Conservation (phyloP, 2,888 invertebrate genomes). For the Cheilosia variabilis region DNA sequence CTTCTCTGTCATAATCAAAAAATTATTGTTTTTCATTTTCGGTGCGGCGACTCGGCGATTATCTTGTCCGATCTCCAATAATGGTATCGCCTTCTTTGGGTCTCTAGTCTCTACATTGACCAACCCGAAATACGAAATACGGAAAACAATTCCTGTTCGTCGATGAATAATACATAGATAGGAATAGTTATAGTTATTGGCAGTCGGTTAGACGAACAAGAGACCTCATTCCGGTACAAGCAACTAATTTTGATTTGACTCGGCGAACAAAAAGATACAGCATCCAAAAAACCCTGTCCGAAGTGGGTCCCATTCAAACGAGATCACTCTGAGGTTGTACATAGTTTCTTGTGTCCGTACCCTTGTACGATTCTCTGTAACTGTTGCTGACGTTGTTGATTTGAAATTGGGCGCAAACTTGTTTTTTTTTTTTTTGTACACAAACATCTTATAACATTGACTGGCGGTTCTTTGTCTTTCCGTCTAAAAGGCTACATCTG, state of each 20-base stretch:
- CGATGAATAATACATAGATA: conserved; percentile 34
- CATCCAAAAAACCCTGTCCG: conserved; percentile 53
- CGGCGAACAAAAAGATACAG: conserved; percentile 54
- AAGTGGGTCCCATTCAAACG: conserved; percentile 58
- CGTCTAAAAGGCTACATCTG: conserved; percentile 19
- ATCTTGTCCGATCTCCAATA: conserved; percentile 32
- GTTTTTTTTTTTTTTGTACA: conserved; percentile 17
- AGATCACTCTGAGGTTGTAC: conserved; percentile 57
- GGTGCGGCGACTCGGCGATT: conserved; percentile 17
- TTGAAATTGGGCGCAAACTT: conserved; percentile 46
- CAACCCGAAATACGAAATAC: conserved; percentile 19
- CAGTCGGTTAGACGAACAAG: conserved; percentile 20
- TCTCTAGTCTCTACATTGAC: conserved; percentile 20
- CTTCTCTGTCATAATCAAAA: conserved; percentile 24
- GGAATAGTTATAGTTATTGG: neutral
- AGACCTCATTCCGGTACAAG: conserved; percentile 20
- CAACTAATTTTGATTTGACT: conserved; percentile 60
- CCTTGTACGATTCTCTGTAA: conserved; percentile 35
- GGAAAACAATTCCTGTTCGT: conserved; percentile 37
- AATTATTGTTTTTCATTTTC: conserved; percentile 32
- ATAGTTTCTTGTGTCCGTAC: neutral
- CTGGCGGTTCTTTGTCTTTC: conserved; percentile 17
- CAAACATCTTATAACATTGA: neutral
- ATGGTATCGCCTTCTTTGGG: conserved; percentile 30
- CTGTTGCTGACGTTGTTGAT: conserved; percentile 22